Conservation (phyloP, 2,797 vertebrate genomes). For the Orientallactaga sibirica region DNA sequence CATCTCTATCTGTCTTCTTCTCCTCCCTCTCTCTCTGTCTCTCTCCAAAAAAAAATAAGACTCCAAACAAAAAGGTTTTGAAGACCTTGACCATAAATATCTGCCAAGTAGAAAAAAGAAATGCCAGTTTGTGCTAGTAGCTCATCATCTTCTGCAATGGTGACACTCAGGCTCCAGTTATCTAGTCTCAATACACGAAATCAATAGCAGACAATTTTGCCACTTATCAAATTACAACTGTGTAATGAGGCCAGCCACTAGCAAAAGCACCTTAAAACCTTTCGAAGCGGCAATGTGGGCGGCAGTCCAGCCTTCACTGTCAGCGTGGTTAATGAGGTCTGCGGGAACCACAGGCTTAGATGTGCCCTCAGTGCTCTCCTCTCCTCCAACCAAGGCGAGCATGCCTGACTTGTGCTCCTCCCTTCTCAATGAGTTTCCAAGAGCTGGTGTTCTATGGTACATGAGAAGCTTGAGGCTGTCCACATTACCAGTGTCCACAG, state of each 20-base stretch:
- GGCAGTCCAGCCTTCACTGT: slow-evolving; percentile 96
- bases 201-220: not conserved
- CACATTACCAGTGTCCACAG: slow-evolving; percentile 93
- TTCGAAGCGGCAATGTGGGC: slow-evolving; percentile 96
- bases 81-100: not conserved
- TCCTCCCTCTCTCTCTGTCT: no score
- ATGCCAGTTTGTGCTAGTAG: not conserved
- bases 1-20: no score
- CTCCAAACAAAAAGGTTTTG: not conserved
- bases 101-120: not conserved
- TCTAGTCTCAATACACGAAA: slow-evolving; percentile 3
- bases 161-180: not conserved
- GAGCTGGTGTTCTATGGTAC: slow-evolving; percentile 85
- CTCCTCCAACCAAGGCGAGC: slow-evolving; percentile 82
- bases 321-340: slow-evolving; percentile 93
- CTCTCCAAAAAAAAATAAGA: slow-evolving; percentile 5
- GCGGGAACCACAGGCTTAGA: slow-evolving; percentile 87
- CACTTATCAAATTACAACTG: slow-evolving; percentile 20
- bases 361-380: slow-evolving; percentile 77
- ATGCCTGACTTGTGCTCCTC: slow-evolving; percentile 70
- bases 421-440: slow-evolving; percentile 71
- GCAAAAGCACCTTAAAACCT: slow-evolving; percentile 94
- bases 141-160: not conserved
- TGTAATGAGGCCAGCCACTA: not conserved
- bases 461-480: slow-evolving; percentile 94